Percentiles rank a stretch among this genome's conserved stretches.
These are phyloP conservation scores for Leptinotarsa rubiginosa DNA, from an alignment of 2,888 invertebrate genomes.

Conservation along the genomic window DNA sequence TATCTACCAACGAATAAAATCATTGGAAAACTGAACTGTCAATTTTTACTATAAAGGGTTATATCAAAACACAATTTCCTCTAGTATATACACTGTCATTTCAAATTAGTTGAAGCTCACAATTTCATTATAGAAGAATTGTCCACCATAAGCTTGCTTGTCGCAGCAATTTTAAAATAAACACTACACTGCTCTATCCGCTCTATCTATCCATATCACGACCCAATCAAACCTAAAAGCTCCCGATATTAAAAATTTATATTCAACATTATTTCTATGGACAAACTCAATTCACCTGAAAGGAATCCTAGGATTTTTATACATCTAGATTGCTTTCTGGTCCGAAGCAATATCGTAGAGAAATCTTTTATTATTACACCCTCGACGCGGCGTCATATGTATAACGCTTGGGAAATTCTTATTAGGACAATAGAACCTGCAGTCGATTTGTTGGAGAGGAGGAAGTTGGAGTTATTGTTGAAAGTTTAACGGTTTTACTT, in stretches of 20 bases:
- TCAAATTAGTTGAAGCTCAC: no score
- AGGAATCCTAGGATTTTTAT: constrained; percentile 39
- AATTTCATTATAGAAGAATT: no score
- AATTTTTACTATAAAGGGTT: no score
- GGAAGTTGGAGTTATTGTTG: neutral
- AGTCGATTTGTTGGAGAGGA: neutral
- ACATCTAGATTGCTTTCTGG: constrained; percentile 37
- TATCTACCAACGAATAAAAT: no score
- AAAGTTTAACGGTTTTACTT: no score
- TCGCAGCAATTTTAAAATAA: neutral
- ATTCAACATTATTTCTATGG: constrained; percentile 34
- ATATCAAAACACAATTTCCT: no score
- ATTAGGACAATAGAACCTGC: neutral
- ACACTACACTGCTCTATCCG: neutral
- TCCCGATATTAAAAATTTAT: constrained; percentile 37
- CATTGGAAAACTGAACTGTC: no score
- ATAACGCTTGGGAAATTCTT: constrained; percentile 10
- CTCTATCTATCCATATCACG: neutral
- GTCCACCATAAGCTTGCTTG: neutral
- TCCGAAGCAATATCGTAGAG: constrained; percentile 35
- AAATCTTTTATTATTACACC: constrained; percentile 31
- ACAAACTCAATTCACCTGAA: constrained; percentile 40
- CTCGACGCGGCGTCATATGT: constrained; percentile 16
- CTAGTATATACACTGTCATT: no score
- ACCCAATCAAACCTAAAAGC: constrained; percentile 20